A percentile compares a stretch with the other conserved stretches of the same genome.
Conservation (phyloP, 2,888 invertebrate species). For the Eupeodes latifasciatus region DNA sequence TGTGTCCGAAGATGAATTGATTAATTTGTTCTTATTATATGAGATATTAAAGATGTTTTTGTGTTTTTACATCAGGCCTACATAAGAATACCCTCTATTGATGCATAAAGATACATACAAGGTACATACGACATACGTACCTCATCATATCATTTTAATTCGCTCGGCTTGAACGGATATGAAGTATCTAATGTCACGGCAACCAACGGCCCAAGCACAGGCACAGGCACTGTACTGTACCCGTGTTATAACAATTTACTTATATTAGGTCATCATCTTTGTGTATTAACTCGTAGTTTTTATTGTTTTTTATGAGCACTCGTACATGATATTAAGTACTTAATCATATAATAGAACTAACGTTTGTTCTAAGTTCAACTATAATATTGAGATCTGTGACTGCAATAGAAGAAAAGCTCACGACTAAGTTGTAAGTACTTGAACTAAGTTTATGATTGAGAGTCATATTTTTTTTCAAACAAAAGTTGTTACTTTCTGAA, state of each 20-base stretch:
- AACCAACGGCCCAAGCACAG: neutral
- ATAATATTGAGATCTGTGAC: neutral
- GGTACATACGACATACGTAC: neutral
- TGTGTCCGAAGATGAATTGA: slow-evolving; percentile 15
- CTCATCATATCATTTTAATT: neutral
- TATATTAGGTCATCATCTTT: slow-evolving; percentile 68
- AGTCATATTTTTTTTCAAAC: too few relatives aligned
- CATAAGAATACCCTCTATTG: too few relatives aligned
- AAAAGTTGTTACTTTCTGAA: too few relatives aligned
- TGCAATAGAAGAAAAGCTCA: neutral
- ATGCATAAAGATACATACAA: too few relatives aligned
- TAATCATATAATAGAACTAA: slow-evolving; percentile 36
- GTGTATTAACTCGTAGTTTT: slow-evolving; percentile 34
- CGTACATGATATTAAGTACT: slow-evolving; percentile 23
- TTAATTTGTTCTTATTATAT: slow-evolving; percentile 9
- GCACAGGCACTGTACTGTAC: neutral
- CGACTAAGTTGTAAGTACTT: neutral
- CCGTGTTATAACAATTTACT: slow-evolving; percentile 40
- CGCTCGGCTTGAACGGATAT: slow-evolving; percentile 35
- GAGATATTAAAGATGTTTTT: neutral
- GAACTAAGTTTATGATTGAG: neutral
- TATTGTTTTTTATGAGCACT: slow-evolving; percentile 38
- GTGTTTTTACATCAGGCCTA: neutral
- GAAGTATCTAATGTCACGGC: slow-evolving; percentile 42
- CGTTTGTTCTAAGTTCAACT: slow-evolving; percentile 16